These are phyloP conservation scores for Campylomormyrus numenius DNA, from an alignment of 2,113 vertebrate species.

Conservation along the genomic window DNA sequence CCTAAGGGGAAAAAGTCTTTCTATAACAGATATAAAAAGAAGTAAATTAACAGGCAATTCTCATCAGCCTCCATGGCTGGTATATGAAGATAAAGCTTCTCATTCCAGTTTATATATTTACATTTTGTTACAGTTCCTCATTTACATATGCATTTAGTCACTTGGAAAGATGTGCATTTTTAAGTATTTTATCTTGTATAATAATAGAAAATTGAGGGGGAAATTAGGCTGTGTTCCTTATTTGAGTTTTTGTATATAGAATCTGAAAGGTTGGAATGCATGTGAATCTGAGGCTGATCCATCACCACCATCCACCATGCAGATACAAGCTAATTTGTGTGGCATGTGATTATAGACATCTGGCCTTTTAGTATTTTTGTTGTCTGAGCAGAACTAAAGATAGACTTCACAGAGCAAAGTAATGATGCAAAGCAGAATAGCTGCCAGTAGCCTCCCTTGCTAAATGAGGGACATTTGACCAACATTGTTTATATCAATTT, in stretches of 20 bases:
- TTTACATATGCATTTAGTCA: conserved; percentile 5
- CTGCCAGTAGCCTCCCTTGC: conserved; percentile 21
- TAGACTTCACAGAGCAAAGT: conserved; percentile 23
- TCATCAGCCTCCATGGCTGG: background rate
- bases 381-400: conserved; percentile 22
- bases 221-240: background rate
- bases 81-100: background rate
- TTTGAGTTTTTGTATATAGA: background rate
- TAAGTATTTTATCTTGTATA: background rate
- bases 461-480: conserved; percentile 34
- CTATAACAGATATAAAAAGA: background rate
- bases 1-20: background rate
- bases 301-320: background rate
- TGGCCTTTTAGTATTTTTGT: conserved; percentile 12
- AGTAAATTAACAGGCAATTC: background rate
- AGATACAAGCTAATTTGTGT: background rate
- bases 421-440: conserved; percentile 29
- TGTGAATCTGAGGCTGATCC: background rate
- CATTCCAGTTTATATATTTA: background rate
- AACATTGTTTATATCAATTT: conserved; percentile 21
- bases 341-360: conserved; percentile 20
- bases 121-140: conserved; percentile 8
- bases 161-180: background rate
- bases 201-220: background rate
- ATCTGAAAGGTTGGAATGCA: background rate